Base-by-base conservation (phyloP, 2,797 vertebrate species). In the Paramormyrops hopkinsi region DNA sequence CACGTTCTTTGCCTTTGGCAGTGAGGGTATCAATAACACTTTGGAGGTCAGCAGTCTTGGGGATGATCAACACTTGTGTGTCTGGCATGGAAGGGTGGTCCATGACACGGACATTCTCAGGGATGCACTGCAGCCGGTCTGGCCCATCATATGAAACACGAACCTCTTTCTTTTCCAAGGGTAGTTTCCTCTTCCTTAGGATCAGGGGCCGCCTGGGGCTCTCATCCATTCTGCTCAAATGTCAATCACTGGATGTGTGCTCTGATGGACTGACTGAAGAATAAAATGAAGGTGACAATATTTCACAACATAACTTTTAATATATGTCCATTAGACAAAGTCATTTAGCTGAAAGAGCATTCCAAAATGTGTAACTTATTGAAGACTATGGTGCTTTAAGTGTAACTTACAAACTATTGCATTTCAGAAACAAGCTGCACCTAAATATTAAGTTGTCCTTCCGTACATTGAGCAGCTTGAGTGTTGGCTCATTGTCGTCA, bases 121-220 rank as follows among this genome's bases (percentile, higher is more conserved):
- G 95, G 89, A 97, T 94, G 91, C 93, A 92, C 92, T 93, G 95
- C 17, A 46, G 86, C 0, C 91, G 89, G n/a, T 88, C 90, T 0
- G 62, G 51, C 5, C 91, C 93, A 86, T 93, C 93, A 41, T 86
- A 90, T 1, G 94, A 44, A 88, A 90, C 73, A 62, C 93, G 90
- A 62, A 90, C 88, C 19, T 94, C 94, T 92, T 93, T 95, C 53
- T 91, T 95, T 51, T 96, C 94, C 90, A 97, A 97, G 22, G 96
- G 95, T 86, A 97, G 90, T 92, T 97, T 98, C 91, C 97, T 95
- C 94, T 97, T 97, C 93, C 98, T 98, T 86, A 99, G 97, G 95
- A 99, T 99, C 91, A 99, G 92, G 90, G 99, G 99, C 95, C 97
- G 97, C 90, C 94, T 94, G 88, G 98, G 97, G 95, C 98, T 99